A percentile compares a stretch with the other conserved stretches of the same genome.
Conservation (phyloP, 2,888 invertebrate species). For the Pyrocoelia pectoralis region DNA sequence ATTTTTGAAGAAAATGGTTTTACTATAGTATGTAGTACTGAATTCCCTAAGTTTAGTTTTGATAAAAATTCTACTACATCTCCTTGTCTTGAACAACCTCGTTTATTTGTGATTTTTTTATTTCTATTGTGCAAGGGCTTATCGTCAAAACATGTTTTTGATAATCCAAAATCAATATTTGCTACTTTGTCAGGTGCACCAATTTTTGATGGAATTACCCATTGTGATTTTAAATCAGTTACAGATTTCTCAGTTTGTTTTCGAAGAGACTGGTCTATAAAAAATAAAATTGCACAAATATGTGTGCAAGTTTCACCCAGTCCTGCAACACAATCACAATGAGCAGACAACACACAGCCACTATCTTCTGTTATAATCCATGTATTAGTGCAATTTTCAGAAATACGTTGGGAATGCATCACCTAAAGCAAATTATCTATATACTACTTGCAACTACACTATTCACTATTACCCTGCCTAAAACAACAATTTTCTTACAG, state of each 20-base stretch:
- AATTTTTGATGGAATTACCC: too few relatives aligned
- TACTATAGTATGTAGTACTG: background rate
- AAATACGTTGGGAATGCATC: background rate
- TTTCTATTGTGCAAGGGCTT: background rate
- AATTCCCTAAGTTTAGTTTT: background rate
- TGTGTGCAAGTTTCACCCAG: constrained; percentile 1
- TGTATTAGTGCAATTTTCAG: background rate
- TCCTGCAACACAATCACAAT: constrained; percentile 1
- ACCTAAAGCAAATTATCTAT: background rate
- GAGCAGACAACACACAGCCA: background rate
- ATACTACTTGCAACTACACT: too few relatives aligned
- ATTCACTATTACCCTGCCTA: background rate
- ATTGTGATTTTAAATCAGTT: background rate
- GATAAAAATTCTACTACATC: background rate
- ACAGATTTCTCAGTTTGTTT: constrained; percentile 2
- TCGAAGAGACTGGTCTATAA: background rate
- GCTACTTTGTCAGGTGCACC: background rate
- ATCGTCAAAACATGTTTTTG: background rate
- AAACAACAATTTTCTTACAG: background rate
- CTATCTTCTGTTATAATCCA: background rate
- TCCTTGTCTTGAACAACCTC: background rate
- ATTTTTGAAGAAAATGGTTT: constrained; percentile 5
- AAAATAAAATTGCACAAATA: background rate
- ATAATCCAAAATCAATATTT: constrained; percentile 1
- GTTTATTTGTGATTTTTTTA: constrained; percentile 2